Conservation (phyloP, 2,113 vertebrate species). For the Myiopsitta monachus region DNA sequence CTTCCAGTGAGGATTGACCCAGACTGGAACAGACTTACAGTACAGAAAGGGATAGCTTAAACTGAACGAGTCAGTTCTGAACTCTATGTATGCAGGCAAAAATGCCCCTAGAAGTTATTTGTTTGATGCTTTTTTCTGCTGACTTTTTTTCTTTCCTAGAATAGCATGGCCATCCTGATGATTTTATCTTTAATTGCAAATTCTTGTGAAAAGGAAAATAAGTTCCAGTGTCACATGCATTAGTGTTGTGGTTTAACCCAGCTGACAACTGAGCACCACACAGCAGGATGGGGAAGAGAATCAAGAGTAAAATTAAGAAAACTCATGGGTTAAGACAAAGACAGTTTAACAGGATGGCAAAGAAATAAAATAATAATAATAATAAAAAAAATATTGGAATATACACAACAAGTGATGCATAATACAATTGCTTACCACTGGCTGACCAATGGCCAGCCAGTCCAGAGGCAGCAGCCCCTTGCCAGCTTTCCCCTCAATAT, state of each 20-base stretch:
- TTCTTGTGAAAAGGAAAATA: conserved; percentile 22
- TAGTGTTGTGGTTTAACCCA: neutral
- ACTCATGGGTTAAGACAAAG: neutral
- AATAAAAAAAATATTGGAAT: neutral
- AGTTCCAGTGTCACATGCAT: neutral
- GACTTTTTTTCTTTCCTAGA: neutral
- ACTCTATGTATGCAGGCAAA: neutral
- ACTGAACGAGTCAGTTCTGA: neutral
- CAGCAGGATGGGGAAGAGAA: neutral
- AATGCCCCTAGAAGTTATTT: neutral
- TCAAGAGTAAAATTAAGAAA: neutral
- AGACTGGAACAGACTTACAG: neutral
- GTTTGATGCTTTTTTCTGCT: no score
- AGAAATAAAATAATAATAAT: neutral
- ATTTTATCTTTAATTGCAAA: neutral
- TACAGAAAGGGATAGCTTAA: neutral
- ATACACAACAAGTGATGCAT: neutral
- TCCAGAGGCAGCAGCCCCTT: neutral
- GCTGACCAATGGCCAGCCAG: neutral
- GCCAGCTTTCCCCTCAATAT: neutral
- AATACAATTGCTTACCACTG: neutral
- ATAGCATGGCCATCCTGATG: neutral
- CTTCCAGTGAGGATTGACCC: neutral
- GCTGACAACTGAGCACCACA: neutral
- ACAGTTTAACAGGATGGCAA: neutral